Conservation (phyloP, 2,888 invertebrate genomes). For the Helleia helle region DNA sequence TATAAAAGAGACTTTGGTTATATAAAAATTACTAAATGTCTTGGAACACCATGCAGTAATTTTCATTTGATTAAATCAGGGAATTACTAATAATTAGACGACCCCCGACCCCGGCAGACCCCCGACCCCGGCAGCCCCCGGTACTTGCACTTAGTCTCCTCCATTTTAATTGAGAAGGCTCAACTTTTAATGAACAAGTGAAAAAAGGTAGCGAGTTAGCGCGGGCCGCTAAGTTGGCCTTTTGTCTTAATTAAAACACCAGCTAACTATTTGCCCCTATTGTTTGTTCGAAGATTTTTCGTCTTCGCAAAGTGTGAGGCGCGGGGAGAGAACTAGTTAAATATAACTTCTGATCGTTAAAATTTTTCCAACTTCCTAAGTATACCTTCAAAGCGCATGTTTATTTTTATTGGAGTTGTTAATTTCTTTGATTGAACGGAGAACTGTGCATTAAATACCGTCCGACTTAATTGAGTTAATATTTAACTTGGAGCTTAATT, state of each 20-base stretch:
- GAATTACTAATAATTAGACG: neutral
- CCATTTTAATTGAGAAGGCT: conserved; percentile 49
- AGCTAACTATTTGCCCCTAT: neutral
- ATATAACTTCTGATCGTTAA: neutral
- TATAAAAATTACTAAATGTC: no score
- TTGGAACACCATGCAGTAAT: neutral
- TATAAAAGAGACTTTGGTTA: no score
- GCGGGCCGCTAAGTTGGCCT: neutral
- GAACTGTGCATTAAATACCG: neutral
- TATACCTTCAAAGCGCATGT: neutral
- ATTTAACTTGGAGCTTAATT: no score
- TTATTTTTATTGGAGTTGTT: neutral
- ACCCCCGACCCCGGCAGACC: no score
- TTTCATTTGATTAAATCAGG: neutral
- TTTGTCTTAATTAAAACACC: conserved; percentile 2
- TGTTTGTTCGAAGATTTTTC: neutral
- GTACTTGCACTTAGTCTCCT: conserved; percentile 25
- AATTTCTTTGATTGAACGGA: neutral
- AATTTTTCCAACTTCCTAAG: neutral
- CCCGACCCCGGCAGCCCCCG: no score
- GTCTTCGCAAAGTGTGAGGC: neutral
- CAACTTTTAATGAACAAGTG: conserved; percentile 48
- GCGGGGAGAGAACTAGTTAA: neutral
- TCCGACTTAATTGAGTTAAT: no score
- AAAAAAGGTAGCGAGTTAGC: neutral